Base-by-base conservation (phyloP, 2,113 vertebrate genomes). In the Petrocephalus zakoni region DNA sequence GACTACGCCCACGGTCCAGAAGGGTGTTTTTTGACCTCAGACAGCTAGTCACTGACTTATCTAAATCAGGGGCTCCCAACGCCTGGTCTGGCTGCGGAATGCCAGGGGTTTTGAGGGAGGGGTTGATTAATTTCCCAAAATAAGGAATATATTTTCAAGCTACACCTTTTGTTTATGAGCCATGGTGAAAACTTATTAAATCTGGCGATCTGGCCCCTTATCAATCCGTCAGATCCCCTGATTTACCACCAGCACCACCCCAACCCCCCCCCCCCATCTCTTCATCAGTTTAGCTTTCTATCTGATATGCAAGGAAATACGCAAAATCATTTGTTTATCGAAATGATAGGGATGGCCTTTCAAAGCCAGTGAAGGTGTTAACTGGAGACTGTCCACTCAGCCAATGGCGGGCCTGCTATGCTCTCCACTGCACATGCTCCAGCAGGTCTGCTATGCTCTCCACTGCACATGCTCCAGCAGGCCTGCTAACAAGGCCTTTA, bases 41-140 rank as follows among this genome's bases (percentile, higher is more conserved):
- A 93, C 95, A 95, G 91, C 91, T 95, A 95, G 96, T 95, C 94
- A 95, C 94, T 97, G 96, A 97, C 52, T 37, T 96, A 96, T 96
- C 95, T 83, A 81, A 46, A 81, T 81, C 34, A 81, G 75, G 34
- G 42, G 37, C n/a, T 95, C 10, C 61, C 61, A 25, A n/a, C 58
- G 6, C 58, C 58, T 61, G 58, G 22, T 25, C n/a, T 11, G 61
- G 58, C n/a, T 25, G n/a, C 58, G 10, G 58, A 64, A 64, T 64
- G 58, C 25, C 9, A 25, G n/a, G 58, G 1, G 3, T 13, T 13
- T 29, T 64, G 9, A 64, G 61, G n/a, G 61, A 64, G 9, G 61
- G 61, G 58, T 64, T 64, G n/a, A 25, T 64, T 64, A 25, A 64
- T 64, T 64, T 64, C 61, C 61, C 1, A 64, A 64, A 64, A 64